A percentile compares a stretch with the other conserved stretches of the same genome.
These are phyloP conservation scores for Galerucella calmariensis DNA, from an alignment of 2,888 invertebrate species.

Conservation along the genomic window DNA sequence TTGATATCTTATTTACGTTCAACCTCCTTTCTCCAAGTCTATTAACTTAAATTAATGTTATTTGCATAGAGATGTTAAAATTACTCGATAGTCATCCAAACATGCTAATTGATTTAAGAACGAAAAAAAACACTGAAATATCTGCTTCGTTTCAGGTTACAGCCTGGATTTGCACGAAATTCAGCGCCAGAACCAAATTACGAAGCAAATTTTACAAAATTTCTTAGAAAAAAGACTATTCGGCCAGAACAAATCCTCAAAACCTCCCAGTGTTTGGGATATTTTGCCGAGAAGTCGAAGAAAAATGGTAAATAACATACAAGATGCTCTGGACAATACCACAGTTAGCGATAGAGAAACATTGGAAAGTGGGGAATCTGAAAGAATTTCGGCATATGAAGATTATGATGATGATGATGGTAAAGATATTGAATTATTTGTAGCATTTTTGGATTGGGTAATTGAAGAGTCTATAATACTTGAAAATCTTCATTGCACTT, in stretches of 20 bases:
- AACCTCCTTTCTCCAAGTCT: background rate
- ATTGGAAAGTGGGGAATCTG: constrained; percentile 78
- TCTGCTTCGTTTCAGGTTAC: constrained; percentile 58
- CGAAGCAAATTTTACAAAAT: constrained; percentile 80
- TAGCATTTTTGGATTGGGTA: constrained; percentile 42
- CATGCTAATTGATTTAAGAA: background rate
- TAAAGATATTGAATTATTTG: constrained; percentile 57
- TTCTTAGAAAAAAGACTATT: constrained; percentile 78
- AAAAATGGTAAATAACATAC: constrained; percentile 54
- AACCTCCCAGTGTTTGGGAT: constrained; percentile 73
- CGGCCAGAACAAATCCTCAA: constrained; percentile 65
- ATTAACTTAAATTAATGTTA: too few relatives aligned
- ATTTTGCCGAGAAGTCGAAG: constrained; percentile 68
- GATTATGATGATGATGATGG: constrained; percentile 69
- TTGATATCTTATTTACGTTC: background rate
- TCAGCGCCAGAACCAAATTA: constrained; percentile 80
- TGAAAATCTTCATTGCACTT: too few relatives aligned
- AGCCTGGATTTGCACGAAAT: constrained; percentile 68
- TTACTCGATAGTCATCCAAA: background rate
- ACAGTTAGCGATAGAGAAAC: constrained; percentile 62
- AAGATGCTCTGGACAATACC: constrained; percentile 55
- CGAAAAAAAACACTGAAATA: constrained; percentile 31
- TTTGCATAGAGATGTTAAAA: background rate
- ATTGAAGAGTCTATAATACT: background rate
- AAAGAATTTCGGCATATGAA: constrained; percentile 71